Evolutionary conservation across 2,797 vertebrate species (phyloP), one percentile per base, ranked within the genome.

Genomic region (Mycteria americana): DNA sequence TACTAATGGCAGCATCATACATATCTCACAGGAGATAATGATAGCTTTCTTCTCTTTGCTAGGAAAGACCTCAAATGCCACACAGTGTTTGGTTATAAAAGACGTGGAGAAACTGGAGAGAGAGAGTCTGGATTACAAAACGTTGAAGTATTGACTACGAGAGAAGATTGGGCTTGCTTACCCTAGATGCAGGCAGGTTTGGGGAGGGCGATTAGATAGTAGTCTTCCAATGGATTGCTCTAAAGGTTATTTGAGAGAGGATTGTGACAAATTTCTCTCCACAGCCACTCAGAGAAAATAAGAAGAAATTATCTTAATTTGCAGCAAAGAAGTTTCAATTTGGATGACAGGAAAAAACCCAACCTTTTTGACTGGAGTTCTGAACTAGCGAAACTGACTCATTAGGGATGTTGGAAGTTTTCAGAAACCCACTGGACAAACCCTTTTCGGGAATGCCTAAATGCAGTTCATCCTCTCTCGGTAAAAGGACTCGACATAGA

Each of bases 311-410:
- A 33, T 13, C 35, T 28, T 30, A 37, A 63, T 82, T 89, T 79
- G 11, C 50, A 70, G 24, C 31, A 82, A 82, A 84, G 65, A 62
- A 53, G 28, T 57, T 74, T 73, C 76, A 27, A 67, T 65, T 79
- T 68, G 31, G 10, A 8, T 41, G 4, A 31, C 60, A 37, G 23
- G 9, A 10, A 73, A 80, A 53, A 91, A 8, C 0, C 0, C 15
- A 37, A 4, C 5, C 2, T 62, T 87, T 69, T 85, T 82, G 21
- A 60, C 2, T 23, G 9, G 56, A 70, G 33, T 64, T 13, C 46
- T 85, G 72, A 93, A 78, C 27, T 17, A 56, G 15, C 2, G 4
- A 51, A 92, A 85, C 13, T 83, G 14, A 19, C 14, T 70, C n/a
- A 41, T 60, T 56, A 80, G 8, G 22, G 11, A 39, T 78, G 50